Evolutionary conservation across 2,797 vertebrate species (phyloP).

Genomic region (Epinephelus awoara): DNA sequence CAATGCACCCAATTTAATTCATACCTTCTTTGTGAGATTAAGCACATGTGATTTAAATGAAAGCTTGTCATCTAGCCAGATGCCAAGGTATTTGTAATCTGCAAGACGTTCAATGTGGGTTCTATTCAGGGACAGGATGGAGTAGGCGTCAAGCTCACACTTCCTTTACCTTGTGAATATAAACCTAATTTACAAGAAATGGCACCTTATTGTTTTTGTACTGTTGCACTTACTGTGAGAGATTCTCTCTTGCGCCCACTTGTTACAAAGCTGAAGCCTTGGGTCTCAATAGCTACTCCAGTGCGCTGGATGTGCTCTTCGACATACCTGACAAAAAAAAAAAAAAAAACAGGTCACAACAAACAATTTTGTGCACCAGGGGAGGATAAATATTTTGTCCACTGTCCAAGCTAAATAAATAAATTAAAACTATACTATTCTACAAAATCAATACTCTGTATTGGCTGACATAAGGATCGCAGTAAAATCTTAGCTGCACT

Average conservation of each 20-base stretch:
- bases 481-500: background rate
- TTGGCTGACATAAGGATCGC: background rate
- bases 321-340: constrained; percentile 85
- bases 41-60: too few species aligned
- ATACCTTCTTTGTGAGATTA: too few species aligned
- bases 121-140: too few species aligned
- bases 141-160: too few species aligned
- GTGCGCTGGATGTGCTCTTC: constrained; percentile 92
- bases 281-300: constrained; percentile 91
- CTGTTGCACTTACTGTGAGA: constrained; percentile 84
- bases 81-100: too few species aligned
- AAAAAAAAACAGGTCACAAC: background rate
- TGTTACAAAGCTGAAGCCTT: constrained; percentile 91
- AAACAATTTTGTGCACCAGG: background rate
- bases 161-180: background rate
- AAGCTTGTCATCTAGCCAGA: too few species aligned
- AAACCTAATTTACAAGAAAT: background rate
- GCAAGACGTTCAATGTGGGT: too few species aligned
- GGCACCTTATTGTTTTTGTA: background rate
- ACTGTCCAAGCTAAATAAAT: background rate
- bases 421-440: background rate
- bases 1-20: too few species aligned
- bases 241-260: constrained; percentile 91
- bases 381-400: background rate
- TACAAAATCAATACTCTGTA: constrained; percentile 2